Conservation (phyloP, 2,888 invertebrate genomes). For the Halocaridina rubra region DNA sequence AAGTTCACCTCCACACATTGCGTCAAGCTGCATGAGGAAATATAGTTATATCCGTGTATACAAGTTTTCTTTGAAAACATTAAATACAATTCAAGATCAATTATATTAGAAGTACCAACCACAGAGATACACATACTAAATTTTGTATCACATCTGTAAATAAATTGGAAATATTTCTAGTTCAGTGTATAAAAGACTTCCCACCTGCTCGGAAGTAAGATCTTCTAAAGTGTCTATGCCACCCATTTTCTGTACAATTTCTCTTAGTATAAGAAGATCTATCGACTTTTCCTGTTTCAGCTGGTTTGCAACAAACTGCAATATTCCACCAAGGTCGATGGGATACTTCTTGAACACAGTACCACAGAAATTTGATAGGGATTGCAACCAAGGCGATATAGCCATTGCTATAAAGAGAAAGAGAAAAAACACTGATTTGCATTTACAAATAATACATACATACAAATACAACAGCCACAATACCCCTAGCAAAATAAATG, state of each 20-base stretch:
- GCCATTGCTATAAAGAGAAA: conserved; percentile 74
- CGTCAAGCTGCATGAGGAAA: conserved; percentile 85
- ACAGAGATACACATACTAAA: no score
- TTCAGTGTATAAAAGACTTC: no score
- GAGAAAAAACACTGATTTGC: no score
- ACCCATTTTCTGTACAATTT: conserved; percentile 97
- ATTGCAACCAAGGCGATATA: conserved; percentile 93
- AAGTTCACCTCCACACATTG: conserved; percentile 96
- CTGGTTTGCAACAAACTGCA: conserved; percentile 97
- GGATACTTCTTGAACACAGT: conserved; percentile 97
- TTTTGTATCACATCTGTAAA: no score
- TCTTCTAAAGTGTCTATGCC: conserved; percentile 97
- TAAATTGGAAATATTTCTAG: no score
- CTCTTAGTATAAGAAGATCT: conserved; percentile 63
- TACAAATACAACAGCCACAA: no score
- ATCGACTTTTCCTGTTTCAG: conserved; percentile 89
- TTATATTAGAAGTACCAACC: no score
- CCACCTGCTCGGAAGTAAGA: conserved; percentile 88
- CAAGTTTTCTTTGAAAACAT: no score
- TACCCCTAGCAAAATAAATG: no score
- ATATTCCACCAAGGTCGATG: conserved; percentile 91
- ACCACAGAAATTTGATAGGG: conserved; percentile 94
- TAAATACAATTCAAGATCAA: no score
- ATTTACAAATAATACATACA: no score
- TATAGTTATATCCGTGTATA: no score